Percentiles rank a stretch among this genome's conserved stretches.
Evolutionary conservation across 2,797 vertebrate genomes (phyloP).

Genomic region (Mastacembelus armatus): DNA sequence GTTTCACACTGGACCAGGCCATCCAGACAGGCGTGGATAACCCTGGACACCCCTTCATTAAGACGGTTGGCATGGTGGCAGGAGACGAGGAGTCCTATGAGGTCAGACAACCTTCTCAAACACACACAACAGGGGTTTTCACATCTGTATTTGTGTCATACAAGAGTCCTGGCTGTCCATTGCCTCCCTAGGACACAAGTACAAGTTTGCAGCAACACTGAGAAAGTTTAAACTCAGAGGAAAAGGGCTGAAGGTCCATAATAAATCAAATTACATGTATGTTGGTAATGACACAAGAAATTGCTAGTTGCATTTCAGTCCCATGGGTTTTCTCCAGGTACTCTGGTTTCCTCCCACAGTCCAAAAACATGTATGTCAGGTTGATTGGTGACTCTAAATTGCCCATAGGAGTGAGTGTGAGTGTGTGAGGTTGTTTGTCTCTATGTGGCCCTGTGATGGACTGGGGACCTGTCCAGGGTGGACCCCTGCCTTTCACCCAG

Average conservation of each 20-base stretch:
- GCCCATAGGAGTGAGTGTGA: too few relatives aligned
- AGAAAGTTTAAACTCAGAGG: background rate
- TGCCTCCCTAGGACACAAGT: background rate
- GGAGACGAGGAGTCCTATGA: constrained; percentile 97
- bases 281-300: background rate
- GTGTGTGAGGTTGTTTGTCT: too few relatives aligned
- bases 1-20: constrained; percentile 93
- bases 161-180: background rate
- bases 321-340: too few relatives aligned
- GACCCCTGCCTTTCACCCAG: too few relatives aligned
- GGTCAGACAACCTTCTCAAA: constrained; percentile 78
- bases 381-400: too few relatives aligned
- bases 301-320: background rate
- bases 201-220: background rate
- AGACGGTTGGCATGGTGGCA: constrained; percentile 87
- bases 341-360: too few relatives aligned
- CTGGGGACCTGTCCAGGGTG: too few relatives aligned
- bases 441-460: too few relatives aligned
- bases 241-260: background rate
- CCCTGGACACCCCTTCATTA: constrained; percentile 98
- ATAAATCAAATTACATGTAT: background rate
- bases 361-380: too few relatives aligned
- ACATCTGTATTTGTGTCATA: background rate
- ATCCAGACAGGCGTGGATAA: constrained; percentile 99
- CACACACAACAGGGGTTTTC: too few relatives aligned